phyloP scores from a whole-genome alignment of 2,888 invertebrate genomes.

The Thymelicus lineola region DNA sequence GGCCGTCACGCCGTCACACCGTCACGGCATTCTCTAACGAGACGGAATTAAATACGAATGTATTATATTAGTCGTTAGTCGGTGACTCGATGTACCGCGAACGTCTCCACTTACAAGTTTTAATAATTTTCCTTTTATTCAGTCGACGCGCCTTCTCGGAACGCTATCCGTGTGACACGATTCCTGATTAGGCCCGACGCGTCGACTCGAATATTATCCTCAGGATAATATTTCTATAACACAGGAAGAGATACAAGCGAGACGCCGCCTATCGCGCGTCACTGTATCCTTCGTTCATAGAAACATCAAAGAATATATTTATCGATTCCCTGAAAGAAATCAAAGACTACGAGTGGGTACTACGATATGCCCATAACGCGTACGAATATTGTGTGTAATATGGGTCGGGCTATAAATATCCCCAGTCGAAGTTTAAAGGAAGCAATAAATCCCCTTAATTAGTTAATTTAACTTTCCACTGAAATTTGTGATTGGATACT shows the following conservation, averaged over 20 bases:
- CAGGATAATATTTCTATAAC: constrained; percentile 42
- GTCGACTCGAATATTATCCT: constrained; percentile 52
- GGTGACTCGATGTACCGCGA: neutral
- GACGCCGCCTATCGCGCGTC: constrained; percentile 45
- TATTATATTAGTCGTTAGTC: constrained; percentile 62
- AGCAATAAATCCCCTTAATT: constrained; percentile 80
- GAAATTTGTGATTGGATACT: constrained; percentile 73
- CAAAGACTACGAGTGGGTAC: constrained; percentile 57
- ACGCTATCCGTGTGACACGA: constrained; percentile 63
- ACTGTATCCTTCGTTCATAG: constrained; percentile 53
- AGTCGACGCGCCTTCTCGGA: constrained; percentile 67
- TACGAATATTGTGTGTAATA: constrained; percentile 64
- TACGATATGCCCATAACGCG: constrained; percentile 53
- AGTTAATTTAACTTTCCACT: constrained; percentile 73
- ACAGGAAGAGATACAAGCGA: constrained; percentile 44
- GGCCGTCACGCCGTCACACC: constrained; percentile 58
- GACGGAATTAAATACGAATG: constrained; percentile 79
- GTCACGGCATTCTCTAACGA: constrained; percentile 62
- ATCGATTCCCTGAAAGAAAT: constrained; percentile 58
- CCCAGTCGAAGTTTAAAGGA: constrained; percentile 66
- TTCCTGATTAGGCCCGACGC: constrained; percentile 70
- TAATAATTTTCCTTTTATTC: constrained; percentile 74
- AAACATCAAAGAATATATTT: constrained; percentile 61
- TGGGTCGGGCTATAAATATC: constrained; percentile 63
- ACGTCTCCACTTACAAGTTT: constrained; percentile 65